Percentiles rank a stretch among this genome's conserved stretches.
Evolutionary conservation across 2,888 invertebrate genomes (phyloP).

Genomic region (Leptopterna dolabrata): DNA sequence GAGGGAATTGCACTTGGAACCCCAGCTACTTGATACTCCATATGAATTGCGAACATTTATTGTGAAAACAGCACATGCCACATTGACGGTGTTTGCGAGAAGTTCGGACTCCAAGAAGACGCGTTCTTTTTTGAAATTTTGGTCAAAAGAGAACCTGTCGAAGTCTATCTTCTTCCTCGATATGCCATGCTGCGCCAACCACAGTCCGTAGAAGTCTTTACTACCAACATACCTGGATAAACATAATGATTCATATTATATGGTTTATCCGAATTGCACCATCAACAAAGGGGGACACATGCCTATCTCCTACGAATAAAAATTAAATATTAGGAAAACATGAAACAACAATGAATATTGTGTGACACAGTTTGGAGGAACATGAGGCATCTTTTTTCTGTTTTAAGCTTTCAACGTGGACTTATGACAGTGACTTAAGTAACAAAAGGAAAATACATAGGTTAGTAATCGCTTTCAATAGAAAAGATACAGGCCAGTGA

Average conservation of each 20-base stretch:
- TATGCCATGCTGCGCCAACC: slow-evolving; percentile 32
- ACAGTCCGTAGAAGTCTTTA: slow-evolving; percentile 8
- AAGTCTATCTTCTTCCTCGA: neutral
- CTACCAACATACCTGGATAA: slow-evolving; percentile 10
- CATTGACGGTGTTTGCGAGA: slow-evolving; percentile 65
- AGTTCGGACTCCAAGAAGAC: slow-evolving; percentile 46
- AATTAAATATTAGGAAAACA: no score
- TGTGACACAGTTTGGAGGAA: no score
- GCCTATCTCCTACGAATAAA: neutral
- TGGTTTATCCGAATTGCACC: no score
- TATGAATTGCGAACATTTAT: slow-evolving; percentile 67
- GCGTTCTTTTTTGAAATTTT: neutral
- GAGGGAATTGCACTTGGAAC: slow-evolving; percentile 66
- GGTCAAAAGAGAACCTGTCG: slow-evolving; percentile 20
- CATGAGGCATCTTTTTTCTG: no score
- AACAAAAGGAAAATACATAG: no score
- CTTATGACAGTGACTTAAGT: no score
- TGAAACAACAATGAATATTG: no score
- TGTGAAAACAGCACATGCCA: slow-evolving; percentile 69
- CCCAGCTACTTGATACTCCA: slow-evolving; percentile 68
- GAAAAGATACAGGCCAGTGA: no score
- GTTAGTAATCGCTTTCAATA: no score
- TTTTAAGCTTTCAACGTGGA: no score
- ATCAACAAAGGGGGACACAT: no score
- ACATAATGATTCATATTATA: neutral